These are phyloP conservation scores for Hippoglossus hippoglossus DNA, from an alignment of 2,797 vertebrate species.

Conservation along the genomic window DNA sequence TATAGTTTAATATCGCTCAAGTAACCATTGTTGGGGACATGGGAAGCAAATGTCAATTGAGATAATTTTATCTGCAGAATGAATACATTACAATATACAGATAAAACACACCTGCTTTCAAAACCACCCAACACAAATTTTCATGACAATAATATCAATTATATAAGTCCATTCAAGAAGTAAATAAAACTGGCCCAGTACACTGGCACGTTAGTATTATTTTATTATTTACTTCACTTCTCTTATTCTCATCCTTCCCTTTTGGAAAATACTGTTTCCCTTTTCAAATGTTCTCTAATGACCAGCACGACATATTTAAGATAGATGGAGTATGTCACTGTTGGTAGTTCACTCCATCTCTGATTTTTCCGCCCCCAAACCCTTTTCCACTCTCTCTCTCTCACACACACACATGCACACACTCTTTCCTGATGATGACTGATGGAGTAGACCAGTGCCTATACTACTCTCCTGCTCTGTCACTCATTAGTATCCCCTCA, in stretches of 20 bases:
- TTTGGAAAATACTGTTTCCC: background rate
- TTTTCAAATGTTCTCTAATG: constrained; percentile 18
- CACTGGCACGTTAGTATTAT: too few species aligned
- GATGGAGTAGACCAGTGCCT: constrained; percentile 50
- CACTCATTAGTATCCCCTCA: constrained; percentile 66
- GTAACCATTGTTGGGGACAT: background rate
- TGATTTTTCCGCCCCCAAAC: constrained; percentile 19
- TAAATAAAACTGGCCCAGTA: background rate
- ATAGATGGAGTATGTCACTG: constrained; percentile 40
- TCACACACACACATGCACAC: too few species aligned
- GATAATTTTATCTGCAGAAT: background rate
- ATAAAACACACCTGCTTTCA: too few species aligned
- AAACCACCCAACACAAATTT: too few species aligned
- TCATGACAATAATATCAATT: too few species aligned
- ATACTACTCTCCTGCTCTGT: constrained; percentile 51
- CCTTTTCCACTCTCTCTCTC: constrained; percentile 1
- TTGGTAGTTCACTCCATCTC: constrained; percentile 23
- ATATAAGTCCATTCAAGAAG: too few species aligned
- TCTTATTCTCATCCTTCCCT: background rate
- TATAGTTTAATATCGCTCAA: too few species aligned
- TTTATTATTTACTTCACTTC: background rate
- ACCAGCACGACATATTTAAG: constrained; percentile 22
- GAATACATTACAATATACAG: background rate
- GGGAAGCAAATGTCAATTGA: background rate
- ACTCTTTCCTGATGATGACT: constrained; percentile 54